A percentile compares a stretch with the other conserved stretches of the same genome.
Evolutionary conservation across 2,113 vertebrate species (phyloP).

Genomic region (Mobula hypostoma): DNA sequence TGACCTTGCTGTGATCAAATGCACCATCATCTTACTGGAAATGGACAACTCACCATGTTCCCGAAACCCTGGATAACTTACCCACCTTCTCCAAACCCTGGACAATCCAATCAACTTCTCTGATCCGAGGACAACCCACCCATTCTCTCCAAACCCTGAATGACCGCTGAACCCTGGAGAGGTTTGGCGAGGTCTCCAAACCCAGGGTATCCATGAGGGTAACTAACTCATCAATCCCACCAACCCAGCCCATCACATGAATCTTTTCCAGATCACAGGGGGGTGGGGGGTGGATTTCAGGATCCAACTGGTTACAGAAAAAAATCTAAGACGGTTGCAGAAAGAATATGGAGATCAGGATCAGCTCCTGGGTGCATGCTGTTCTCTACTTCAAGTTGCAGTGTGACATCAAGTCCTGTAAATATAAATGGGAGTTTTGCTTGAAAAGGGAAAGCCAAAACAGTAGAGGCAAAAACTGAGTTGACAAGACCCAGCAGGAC

Average conservation of each 20-base stretch:
- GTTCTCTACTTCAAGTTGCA: neutral
- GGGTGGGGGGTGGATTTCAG: neutral
- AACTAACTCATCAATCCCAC: too few species aligned
- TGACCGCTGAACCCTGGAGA: too few species aligned
- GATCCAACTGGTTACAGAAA: neutral
- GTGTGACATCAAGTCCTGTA: neutral
- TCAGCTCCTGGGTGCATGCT: neutral
- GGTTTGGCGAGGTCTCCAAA: too few species aligned
- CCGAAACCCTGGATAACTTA: too few species aligned
- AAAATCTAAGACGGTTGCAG: neutral
- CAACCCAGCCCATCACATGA: neutral
- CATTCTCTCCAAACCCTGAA: too few species aligned
- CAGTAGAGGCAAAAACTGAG: neutral
- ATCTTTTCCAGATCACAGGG: neutral
- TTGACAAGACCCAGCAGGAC: neutral
- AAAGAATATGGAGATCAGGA: neutral
- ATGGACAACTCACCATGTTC: too few species aligned
- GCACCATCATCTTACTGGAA: too few species aligned
- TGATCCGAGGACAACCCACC: too few species aligned
- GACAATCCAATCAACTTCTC: too few species aligned
- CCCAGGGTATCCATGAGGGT: too few species aligned
- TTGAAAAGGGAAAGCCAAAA: neutral
- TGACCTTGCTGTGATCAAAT: too few species aligned
- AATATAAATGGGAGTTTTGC: neutral
- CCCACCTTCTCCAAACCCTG: too few species aligned